phyloP scores from a whole-genome alignment of 2,888 invertebrate genomes.

The Entomobrya proxima region DNA sequence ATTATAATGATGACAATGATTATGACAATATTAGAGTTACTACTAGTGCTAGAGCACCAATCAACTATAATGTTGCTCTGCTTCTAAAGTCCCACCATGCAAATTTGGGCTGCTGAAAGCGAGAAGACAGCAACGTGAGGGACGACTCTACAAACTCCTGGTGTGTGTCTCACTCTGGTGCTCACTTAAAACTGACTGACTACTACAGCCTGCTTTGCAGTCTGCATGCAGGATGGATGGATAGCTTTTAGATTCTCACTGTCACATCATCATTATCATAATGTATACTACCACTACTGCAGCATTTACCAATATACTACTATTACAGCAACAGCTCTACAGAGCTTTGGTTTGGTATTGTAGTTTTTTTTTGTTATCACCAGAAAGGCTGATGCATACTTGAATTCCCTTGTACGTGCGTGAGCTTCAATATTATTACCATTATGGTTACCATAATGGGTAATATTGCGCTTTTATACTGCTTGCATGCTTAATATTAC shows the following conservation, averaged over 20 bases:
- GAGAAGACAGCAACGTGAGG: conserved; percentile 19
- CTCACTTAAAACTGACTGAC: conserved; percentile 54
- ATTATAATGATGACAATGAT: conserved; percentile 12
- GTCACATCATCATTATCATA: background rate
- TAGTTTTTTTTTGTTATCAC: background rate
- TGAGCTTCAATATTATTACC: conserved; percentile 5
- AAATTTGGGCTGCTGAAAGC: background rate
- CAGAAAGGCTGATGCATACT: background rate
- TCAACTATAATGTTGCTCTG: background rate
- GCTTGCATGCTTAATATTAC: background rate
- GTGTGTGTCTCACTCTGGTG: conserved; percentile 48
- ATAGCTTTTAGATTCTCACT: background rate
- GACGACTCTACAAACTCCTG: conserved; percentile 16
- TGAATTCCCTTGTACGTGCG: background rate
- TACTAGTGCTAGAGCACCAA: background rate
- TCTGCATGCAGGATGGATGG: background rate
- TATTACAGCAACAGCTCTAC: no score
- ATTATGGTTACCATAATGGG: background rate
- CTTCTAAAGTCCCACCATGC: background rate
- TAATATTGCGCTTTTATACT: background rate
- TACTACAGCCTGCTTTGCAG: background rate
- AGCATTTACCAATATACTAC: no score
- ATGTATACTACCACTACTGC: no score
- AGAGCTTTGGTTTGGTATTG: background rate
- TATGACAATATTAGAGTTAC: background rate